Base-by-base conservation (phyloP, 2,888 invertebrate genomes). In the Elmis aenea region DNA sequence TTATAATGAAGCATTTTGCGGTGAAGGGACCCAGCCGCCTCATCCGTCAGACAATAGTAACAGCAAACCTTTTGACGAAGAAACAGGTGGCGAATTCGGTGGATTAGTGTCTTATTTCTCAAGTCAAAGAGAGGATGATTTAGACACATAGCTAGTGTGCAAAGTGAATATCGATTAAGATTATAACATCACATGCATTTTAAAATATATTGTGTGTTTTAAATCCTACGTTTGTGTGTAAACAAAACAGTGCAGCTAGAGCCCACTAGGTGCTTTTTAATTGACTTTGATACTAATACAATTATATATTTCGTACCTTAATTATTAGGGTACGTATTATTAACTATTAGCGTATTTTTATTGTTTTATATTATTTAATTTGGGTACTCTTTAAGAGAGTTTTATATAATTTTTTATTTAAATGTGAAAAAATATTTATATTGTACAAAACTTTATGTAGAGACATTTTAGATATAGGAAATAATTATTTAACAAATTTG, bases 61-160 rank as follows among this genome's bases (percentile, higher is more conserved):
- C 26, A 66, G 65, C 45, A 70, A 70, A 39, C 59, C 68, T 31
- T 68, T 66, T 52, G 78, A 77, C 39, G 77, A 76, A 48, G 70
- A 68, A 34, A 68, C 72, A 6, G 66, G 76, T 45, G 81, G 88
- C 28, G 90, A 89, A 61, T 91, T 91, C 66, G 90, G 90, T 21
- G 91, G 91, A 3, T 75, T 92, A 55, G 91, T 91, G 39, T 90
- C 89, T 64, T 92, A 92, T 70, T 91, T 91, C 69, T 90, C 90
- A 52, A 89, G 89, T 61, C 91, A 91, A 67, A 79, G 79, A 52
- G 85, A 90, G 64, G 90, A 90, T 62, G 89, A 90, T 68, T 76
- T 89, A 58, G 89, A 89, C 66, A 79, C 82, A 72, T 83, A 81
- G 76, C 52, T 47, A 24, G 11, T 42, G 41, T 45, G 52, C 26